phyloP scores from a whole-genome alignment of 2,113 vertebrate genomes.

The Elephas maximus region DNA sequence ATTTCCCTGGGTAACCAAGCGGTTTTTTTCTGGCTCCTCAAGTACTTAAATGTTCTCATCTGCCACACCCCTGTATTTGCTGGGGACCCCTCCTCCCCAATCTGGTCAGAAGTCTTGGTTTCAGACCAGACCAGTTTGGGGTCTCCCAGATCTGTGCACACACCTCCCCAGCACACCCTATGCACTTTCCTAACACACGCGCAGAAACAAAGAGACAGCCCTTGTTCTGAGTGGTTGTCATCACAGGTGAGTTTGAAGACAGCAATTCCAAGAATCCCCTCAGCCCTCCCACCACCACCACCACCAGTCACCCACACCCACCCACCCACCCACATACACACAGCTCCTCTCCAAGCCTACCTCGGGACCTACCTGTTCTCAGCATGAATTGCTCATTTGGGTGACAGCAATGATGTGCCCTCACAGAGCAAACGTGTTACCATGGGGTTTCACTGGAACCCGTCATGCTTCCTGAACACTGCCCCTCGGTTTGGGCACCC shows the following conservation, averaged over 20 bases:
- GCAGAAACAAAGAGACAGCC: background rate
- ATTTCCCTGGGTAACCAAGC: background rate
- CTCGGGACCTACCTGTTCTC: background rate
- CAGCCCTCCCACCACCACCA: background rate
- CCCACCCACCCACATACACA: too few species aligned
- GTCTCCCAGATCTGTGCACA: background rate
- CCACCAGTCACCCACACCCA: background rate
- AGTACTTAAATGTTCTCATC: background rate
- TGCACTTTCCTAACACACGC: slow-evolving; percentile 32
- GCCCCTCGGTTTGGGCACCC: background rate
- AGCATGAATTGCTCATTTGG: background rate
- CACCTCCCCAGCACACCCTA: background rate
- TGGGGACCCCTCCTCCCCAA: background rate
- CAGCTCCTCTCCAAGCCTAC: slow-evolving; percentile 17
- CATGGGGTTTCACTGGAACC: background rate
- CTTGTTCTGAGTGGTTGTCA: background rate
- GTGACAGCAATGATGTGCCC: background rate
- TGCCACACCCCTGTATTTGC: background rate
- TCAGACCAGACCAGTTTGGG: background rate
- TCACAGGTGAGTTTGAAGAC: slow-evolving; percentile 35
- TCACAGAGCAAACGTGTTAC: background rate
- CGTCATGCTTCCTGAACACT: background rate
- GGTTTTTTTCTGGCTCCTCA: slow-evolving; percentile 24
- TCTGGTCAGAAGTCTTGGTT: slow-evolving; percentile 47
- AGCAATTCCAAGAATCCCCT: slow-evolving; percentile 2